phyloP scores from a whole-genome alignment of 2,797 vertebrate species.

The Coregonus sp. region DNA sequence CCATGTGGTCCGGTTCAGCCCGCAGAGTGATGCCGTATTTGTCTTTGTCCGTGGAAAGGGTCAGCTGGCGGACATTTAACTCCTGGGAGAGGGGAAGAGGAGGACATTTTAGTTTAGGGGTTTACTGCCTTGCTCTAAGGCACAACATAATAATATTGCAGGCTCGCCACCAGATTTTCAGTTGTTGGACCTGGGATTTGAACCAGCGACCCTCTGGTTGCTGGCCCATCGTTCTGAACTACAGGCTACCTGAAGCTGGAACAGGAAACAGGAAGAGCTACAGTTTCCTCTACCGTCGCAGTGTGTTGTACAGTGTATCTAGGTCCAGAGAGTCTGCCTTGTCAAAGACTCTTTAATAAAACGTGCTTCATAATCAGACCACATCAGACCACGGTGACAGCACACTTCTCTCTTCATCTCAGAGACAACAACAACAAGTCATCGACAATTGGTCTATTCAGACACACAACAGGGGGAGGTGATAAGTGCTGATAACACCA shows the following conservation, averaged over 20 bases:
- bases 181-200: no score
- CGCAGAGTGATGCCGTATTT: slow-evolving; percentile 88
- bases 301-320: neutral
- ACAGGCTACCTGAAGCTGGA: no score
- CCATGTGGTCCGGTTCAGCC: slow-evolving; percentile 97
- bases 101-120: neutral
- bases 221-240: no score
- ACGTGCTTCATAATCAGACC: slow-evolving; percentile 24
- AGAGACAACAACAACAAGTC: neutral
- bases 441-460: neutral
- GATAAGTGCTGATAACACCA: no score
- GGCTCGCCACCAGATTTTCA: neutral
- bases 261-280: neutral
- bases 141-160: neutral
- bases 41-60: slow-evolving; percentile 90
- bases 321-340: neutral
- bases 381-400: neutral
- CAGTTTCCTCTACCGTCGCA: neutral
- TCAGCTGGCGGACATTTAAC: slow-evolving; percentile 91
- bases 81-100: slow-evolving; percentile 73
- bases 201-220: no score
- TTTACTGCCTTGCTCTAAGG: neutral
- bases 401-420: slow-evolving; percentile 2
- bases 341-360: slow-evolving; percentile 25
- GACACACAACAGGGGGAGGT: no score